Evolutionary conservation across 2,888 invertebrate genomes (phyloP), one percentile per base, ranked within the genome.

Genomic region (Odontocolon sp.): DNA sequence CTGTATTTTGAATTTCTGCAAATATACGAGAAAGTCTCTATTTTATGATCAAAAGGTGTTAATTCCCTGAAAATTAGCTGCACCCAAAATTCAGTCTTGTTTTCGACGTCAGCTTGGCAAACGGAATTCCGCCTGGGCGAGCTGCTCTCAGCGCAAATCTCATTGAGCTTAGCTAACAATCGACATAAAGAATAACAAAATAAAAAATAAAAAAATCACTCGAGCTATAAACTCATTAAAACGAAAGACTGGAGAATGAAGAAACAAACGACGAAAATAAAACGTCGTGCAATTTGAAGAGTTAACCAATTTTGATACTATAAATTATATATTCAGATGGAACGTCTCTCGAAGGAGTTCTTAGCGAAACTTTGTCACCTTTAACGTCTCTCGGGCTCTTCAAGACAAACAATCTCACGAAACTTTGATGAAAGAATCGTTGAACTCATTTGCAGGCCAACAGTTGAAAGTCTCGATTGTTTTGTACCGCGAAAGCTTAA

Each of bases 41-140:
- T 47, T 47, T 63, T 33, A 33, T 3, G 14, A 21, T 14, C 11
- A 14, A 33, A 21, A 21, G n/a, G 63, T 47, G 63, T 63, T 47
- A 63, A 63, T 63, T 45, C 47, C 47, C 63, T 47, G 63, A 14
- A 31, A 21, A 21, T 3, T 16, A 28, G 36, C 23, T 50, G 36
- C 42, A 59, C 45, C 23, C 31, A 61, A 76, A 66, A 56, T 72
- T 68, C 70, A 16, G 54, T 75, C 71, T 71, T 63, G 61, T 61
- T 75, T 74, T 75, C 56, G 31, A 77, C 82, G 81, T 78, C 81
- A 81, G 81, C 80, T 82, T 82, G 82, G 64, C 61, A 67, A 64
- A 74, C 74, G 81, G 82, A 81, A 80, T 76, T 79, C 77, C 79
- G 77, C 77, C 67, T 77, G 80, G 80, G 72, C 52, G 71, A 40